Evolutionary conservation across 1,140 invertebrate species (phyloP), one percentile per base, ranked within the genome.

Genomic region (Dufourea novaeangliae): DNA sequence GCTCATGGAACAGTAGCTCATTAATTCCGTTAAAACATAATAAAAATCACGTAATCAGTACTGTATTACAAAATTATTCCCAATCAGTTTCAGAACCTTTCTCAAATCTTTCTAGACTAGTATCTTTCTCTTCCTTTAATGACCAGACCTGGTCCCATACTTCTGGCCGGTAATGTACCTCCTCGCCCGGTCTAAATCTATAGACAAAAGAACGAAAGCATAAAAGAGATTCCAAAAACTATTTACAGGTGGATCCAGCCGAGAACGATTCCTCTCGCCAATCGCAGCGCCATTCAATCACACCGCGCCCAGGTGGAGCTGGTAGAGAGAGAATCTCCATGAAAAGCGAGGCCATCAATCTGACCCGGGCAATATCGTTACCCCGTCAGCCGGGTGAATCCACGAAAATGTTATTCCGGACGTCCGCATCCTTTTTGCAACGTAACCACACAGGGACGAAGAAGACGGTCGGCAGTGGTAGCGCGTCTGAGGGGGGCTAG

Each of bases 361-460:
- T 37, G 39, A 14, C 27, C 5, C 14, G 10, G 14, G 22, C 50
- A 29, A 68, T 68, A 68, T 59, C 73, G 39, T 68, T 46, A 41
- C 27, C 41, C 70, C n/a, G 11, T 10, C 17, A 11, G 7, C 34
- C 32, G 2, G n/a, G 17, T 27, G 37, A 46, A 50, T 75, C 52
- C 73, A 8, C 52, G 54, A 61, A 76, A 76, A 69, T 69, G 64
- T 61, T 76, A 76, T 76, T 69, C 41, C 39, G 29, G 39, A 27
- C 62, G 63, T 39, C 14, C 8, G 62, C 25, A 20, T 27, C 72
- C 63, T 68, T 75, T 68, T 59, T 34, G 39, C 39, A 1, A 27
- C 20, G 52, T 44, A 74, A 67, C 62, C 41, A 61, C 71, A n/a
- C 27, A 10, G 11, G 39, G 32, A 69, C 22, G 46, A 69, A 39